These are phyloP conservation scores for Centrocercus urophasianus DNA, from an alignment of 2,113 vertebrate species.

Conservation along the genomic window DNA sequence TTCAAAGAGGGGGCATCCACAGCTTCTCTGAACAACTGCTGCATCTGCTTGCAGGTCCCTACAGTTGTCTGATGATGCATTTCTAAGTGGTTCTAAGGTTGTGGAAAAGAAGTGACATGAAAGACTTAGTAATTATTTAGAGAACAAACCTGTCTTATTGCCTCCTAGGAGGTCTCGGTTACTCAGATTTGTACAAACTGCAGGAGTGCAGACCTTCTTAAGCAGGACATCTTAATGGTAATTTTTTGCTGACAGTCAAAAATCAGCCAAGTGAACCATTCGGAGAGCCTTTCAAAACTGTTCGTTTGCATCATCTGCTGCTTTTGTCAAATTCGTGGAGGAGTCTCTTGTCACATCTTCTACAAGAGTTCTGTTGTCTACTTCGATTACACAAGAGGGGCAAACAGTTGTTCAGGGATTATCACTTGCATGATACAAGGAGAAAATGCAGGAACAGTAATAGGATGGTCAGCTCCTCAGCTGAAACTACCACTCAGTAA, in stretches of 20 bases:
- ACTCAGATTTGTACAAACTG: fast-evolving
- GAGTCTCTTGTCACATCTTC: neutral
- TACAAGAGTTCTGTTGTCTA: conserved; percentile 7
- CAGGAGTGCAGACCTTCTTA: neutral
- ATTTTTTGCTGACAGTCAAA: conserved; percentile 51
- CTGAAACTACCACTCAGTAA: neutral
- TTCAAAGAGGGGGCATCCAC: too few species aligned
- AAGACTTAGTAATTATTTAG: neutral
- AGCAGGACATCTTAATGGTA: neutral
- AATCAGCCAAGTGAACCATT: conserved; percentile 40
- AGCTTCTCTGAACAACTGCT: too few species aligned
- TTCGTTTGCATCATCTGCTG: conserved; percentile 35
- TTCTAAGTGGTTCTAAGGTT: neutral
- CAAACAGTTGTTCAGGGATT: neutral
- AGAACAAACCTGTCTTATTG: neutral
- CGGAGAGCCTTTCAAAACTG: conserved; percentile 35
- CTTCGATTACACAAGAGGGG: neutral
- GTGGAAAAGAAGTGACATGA: neutral
- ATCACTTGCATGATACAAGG: neutral
- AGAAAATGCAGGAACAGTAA: neutral
- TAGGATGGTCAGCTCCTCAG: neutral
- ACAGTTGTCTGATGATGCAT: neutral
- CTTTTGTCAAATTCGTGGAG: neutral
- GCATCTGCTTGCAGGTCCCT: neutral
- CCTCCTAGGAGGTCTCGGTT: neutral